These are phyloP conservation scores for Leptinotarsa lineolata DNA, from an alignment of 1,140 invertebrate species.

Conservation along the genomic window DNA sequence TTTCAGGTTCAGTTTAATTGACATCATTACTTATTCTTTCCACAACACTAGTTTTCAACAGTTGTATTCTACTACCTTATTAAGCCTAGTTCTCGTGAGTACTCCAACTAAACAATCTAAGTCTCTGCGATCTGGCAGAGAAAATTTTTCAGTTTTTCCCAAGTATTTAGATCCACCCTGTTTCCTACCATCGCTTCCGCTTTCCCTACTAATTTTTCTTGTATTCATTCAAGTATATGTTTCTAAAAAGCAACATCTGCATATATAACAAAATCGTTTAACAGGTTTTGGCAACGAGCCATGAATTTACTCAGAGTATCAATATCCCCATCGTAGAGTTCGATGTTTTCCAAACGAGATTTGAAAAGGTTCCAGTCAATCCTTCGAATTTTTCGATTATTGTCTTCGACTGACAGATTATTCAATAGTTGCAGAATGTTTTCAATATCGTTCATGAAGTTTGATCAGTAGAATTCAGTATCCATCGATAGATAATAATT, in stretches of 20 bases:
- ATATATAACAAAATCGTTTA: slow-evolving; percentile 2
- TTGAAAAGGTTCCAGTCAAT: no score
- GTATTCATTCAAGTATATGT: slow-evolving; percentile 29
- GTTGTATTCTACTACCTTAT: slow-evolving; percentile 23
- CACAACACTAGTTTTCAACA: slow-evolving; percentile 1
- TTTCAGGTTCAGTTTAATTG: neutral
- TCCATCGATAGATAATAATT: no score
- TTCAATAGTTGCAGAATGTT: no score
- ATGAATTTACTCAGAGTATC: no score
- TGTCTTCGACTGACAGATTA: no score
- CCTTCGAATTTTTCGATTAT: no score
- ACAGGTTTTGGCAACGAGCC: slow-evolving; percentile 4
- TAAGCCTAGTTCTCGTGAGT: slow-evolving; percentile 17
- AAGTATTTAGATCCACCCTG: neutral
- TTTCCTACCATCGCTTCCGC: no score
- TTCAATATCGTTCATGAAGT: no score
- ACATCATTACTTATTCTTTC: slow-evolving; percentile 16
- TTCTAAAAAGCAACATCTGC: slow-evolving; percentile 8
- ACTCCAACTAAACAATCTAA: slow-evolving; percentile 13
- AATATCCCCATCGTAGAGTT: no score
- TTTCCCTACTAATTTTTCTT: slow-evolving; percentile 22
- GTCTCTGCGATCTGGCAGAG: slow-evolving; percentile 19
- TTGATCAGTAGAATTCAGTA: no score
- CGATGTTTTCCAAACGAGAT: no score
- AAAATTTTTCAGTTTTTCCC: slow-evolving; percentile 13